Evolutionary conservation across 1,140 invertebrate genomes (phyloP), one percentile per base, ranked within the genome.

Genomic region (Sarcophaga bullata): DNA sequence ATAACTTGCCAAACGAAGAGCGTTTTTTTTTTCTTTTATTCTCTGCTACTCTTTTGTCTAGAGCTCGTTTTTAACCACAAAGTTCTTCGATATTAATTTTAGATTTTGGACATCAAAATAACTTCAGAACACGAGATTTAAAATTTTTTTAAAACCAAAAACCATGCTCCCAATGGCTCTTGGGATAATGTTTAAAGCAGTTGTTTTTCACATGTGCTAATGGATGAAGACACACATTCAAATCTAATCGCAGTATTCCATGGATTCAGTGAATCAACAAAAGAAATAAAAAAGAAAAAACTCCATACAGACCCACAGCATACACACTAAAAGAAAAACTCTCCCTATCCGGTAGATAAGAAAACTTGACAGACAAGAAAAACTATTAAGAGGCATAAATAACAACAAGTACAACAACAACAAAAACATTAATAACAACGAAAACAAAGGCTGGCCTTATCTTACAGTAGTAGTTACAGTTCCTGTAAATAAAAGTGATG

Each of bases 281-380:
- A 49, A 6, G 48, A 19, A 19, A 78, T 17, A 75, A 48, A 76
- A 15, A 76, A 47, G 4, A 76, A 76, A 49, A 15, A n/a, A 17
- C 50, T 25, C 48, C 19, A 78, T 11, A 9, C 48, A 72, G 75
- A 11, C 75, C 75, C 75, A 78, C 75, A 78, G 19, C 75, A 48
- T 48, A 78, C 75, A 78, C 75, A 78, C 75, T 37, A 2, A 37
- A 37, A 37, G 25, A 37, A 37, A 37, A 37, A 37, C 25, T 37
- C 50, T 52, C n/a, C 17, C 25, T 37, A 9, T 52, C n/a, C 17
- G 62, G 13, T 58, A 0, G 54, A 15, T 15, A 58, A 58, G 54
- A 58, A 58, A 68, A 19, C 15, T 78, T 78, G 75, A 49, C 50
- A 48, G 62, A 68, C n/a, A 68, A 78, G 48, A 50, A 76, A 76